Conservation (phyloP, 2,888 invertebrate genomes). For the Agapostemon virescens region DNA sequence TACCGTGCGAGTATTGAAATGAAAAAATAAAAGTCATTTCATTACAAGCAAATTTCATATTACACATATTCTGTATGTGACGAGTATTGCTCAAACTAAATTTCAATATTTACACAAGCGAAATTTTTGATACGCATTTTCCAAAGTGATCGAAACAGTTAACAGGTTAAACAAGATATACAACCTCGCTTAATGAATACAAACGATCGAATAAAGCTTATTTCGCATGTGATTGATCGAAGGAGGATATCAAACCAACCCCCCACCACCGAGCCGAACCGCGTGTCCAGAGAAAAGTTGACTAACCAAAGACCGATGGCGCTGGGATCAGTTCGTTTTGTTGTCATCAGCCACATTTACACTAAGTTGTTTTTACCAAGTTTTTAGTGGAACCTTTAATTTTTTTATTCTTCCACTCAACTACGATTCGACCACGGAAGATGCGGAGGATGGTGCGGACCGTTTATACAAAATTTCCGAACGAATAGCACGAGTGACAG, state of each 20-base stretch:
- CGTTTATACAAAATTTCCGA: slow-evolving; percentile 29
- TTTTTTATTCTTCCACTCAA: slow-evolving; percentile 48
- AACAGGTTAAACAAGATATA: not conserved
- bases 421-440: slow-evolving; percentile 35
- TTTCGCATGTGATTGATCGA: slow-evolving; percentile 40
- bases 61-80: too few species aligned
- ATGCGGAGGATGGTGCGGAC: slow-evolving; percentile 52
- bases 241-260: slow-evolving; percentile 27
- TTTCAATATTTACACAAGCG: too few species aligned
- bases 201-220: slow-evolving; percentile 31
- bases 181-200: slow-evolving; percentile 1
- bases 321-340: slow-evolving; percentile 74
- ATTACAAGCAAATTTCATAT: too few species aligned
- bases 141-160: too few species aligned
- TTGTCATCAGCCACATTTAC: slow-evolving; percentile 77
- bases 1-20: too few species aligned
- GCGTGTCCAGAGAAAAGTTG: slow-evolving; percentile 56
- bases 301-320: slow-evolving; percentile 51
- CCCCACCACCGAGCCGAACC: slow-evolving; percentile 47
- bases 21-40: too few species aligned
- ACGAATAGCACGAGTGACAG: slow-evolving; percentile 56
- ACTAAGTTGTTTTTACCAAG: slow-evolving; percentile 71
- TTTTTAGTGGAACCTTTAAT: slow-evolving; percentile 65
- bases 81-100: too few species aligned
- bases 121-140: too few species aligned